phyloP scores from a whole-genome alignment of 2,888 invertebrate species.

The Lasioglossum calceatum region DNA sequence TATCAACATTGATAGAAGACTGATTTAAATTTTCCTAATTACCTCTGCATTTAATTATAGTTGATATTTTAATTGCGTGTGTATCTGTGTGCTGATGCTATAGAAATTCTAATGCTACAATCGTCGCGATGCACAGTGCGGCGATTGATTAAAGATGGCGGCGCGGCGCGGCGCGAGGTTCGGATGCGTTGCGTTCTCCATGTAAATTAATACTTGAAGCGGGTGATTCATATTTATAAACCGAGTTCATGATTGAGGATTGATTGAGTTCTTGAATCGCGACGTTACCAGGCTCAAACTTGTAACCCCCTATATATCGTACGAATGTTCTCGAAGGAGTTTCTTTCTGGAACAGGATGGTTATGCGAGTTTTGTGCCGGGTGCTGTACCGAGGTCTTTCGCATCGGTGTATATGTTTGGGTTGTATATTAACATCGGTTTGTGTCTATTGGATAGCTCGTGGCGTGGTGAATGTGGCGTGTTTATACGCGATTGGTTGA shows the following conservation, averaged over 20 bases:
- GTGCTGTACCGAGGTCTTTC: background rate
- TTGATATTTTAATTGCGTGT: background rate
- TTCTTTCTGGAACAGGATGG: background rate
- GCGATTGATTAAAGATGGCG: constrained; percentile 5
- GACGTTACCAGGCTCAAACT: background rate
- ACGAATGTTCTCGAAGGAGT: background rate
- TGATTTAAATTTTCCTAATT: background rate
- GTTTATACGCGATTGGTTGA: background rate
- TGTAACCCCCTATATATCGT: background rate
- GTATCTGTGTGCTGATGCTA: background rate
- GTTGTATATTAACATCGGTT: background rate
- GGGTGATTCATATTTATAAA: background rate
- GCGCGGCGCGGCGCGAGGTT: too few relatives aligned
- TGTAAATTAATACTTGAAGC: constrained; percentile 6
- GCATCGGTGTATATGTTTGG: background rate
- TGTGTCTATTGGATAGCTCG: background rate
- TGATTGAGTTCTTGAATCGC: background rate
- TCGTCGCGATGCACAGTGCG: background rate
- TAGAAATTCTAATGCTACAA: background rate
- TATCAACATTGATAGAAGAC: background rate
- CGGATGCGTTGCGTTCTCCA: constrained; percentile 2
- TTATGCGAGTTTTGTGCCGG: background rate
- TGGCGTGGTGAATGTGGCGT: background rate
- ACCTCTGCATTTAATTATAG: background rate
- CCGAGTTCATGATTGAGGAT: background rate